phyloP scores from a whole-genome alignment of 1,140 invertebrate species.

The Plutomurus gul region DNA sequence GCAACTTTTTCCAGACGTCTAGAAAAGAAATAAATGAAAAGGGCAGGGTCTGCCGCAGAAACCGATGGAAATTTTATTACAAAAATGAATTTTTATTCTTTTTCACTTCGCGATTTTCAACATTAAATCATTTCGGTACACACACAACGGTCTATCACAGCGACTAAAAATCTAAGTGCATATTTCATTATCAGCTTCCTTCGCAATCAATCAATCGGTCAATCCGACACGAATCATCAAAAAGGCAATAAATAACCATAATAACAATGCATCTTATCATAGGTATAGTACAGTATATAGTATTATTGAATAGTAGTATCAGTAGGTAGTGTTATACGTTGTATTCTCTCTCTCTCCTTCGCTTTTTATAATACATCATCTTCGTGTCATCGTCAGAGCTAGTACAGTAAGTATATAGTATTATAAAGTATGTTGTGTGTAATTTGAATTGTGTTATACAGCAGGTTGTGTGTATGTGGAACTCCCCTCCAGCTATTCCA shows the following conservation, averaged over 20 bases:
- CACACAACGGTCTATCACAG: conserved; percentile 53
- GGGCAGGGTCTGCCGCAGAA: neutral
- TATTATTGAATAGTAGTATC: neutral
- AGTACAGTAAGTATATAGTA: too few relatives aligned
- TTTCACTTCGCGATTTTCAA: conserved; percentile 46
- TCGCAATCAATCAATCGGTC: neutral
- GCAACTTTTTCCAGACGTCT: too few relatives aligned
- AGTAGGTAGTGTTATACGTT: neutral
- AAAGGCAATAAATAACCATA: conserved; percentile 31
- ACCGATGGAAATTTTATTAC: conserved; percentile 30
- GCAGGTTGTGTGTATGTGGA: too few relatives aligned
- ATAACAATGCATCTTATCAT: neutral
- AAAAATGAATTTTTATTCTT: conserved; percentile 51
- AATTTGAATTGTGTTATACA: too few relatives aligned
- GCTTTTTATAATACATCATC: too few relatives aligned
- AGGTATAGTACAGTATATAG: neutral
- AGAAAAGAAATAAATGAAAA: neutral
- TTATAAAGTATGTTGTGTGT: too few relatives aligned
- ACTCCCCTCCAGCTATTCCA: too few relatives aligned
- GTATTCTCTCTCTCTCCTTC: too few relatives aligned
- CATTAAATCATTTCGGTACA: conserved; percentile 52
- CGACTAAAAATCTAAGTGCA: conserved; percentile 52
- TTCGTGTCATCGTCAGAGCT: too few relatives aligned
- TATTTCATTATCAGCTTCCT: conserved; percentile 34
- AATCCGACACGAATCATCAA: conserved; percentile 14